Evolutionary conservation across 1,140 invertebrate species (phyloP), one percentile per base, ranked within the genome.

Genomic region (Megalopta genalis): DNA sequence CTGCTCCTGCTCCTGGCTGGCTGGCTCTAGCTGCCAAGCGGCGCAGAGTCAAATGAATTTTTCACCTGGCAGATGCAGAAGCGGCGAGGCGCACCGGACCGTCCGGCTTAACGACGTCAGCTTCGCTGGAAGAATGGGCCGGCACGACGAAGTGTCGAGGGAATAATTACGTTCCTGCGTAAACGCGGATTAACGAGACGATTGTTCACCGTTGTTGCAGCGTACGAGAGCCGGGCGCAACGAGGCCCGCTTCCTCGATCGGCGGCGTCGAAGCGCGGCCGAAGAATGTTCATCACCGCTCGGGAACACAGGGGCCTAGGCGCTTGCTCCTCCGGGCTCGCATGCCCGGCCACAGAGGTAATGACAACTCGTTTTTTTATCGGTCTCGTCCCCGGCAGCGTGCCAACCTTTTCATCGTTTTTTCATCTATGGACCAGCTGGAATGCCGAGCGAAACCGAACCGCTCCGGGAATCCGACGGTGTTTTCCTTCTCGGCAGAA

Each of bases 111-210:
- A 79, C 77, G 63, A 79, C 77, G 70, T 2, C 32, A 16, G 25
- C 14, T 79, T 73, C 52, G 7, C 21, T 42, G 54, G 18, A 80
- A 37, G 25, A 74, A 42, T 27, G 25, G 23, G 5, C 21, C 27
- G 27, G 5, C 57, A 37, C 52, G 46, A 60, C 63, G 54, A 79
- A 60, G 77, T 60, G 62, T 46, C 54, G 71, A 52, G 25, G 16
- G 54, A 74, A 80, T 73, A 74, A 79, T 75, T 67, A 80, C 63
- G 63, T 32, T 74, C 49, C 69, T 25, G 25, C 62, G 69, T 73
- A 79, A 65, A 71, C 23, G 52, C 27, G 64, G 27, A 64, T 80
- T 80, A 80, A 80, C 72, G 65, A 80, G 65, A 64, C 72, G 72
- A 76, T 76, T 76, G 52, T 69, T 27, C 32, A 23, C 21, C 12